Conservation (phyloP, 2,797 vertebrate genomes). For the Fistularia tabacaria region DNA sequence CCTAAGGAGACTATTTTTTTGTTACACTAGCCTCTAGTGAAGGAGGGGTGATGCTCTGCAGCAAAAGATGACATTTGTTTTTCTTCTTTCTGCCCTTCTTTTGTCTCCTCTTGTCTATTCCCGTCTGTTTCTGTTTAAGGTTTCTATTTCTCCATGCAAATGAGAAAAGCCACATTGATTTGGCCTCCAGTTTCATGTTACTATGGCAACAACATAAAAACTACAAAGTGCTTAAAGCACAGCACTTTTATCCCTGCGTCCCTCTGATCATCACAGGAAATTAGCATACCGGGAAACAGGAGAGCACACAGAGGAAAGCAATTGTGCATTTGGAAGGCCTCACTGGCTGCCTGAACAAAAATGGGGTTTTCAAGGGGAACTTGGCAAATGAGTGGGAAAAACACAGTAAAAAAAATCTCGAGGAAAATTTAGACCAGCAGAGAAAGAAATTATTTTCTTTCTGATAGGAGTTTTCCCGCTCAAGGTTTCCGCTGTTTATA, state of each 20-base stretch:
- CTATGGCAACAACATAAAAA: conserved; percentile 77
- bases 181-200: conserved; percentile 73
- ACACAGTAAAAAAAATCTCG: conserved; percentile 20
- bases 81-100: conserved; percentile 3
- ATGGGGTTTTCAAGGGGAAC: conserved; percentile 15
- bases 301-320: conserved; percentile 65
- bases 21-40: conserved; percentile 37
- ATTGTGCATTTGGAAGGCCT: conserved; percentile 69
- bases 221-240: conserved; percentile 72
- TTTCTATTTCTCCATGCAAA: conserved; percentile 71
- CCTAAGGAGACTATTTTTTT: conserved; percentile 30
- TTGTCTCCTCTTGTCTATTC: conserved; percentile 17
- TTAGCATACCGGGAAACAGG: conserved; percentile 74
- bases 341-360: conserved; percentile 62
- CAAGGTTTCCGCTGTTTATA: not conserved
- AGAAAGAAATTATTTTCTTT: conserved; percentile 1
- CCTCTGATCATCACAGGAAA: conserved; percentile 78
- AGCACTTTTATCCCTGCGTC: conserved; percentile 71
- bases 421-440: conserved; percentile 21
- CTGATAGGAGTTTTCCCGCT: conserved; percentile 6
- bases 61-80: not conserved
- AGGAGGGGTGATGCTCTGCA: conserved; percentile 37
- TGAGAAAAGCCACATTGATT: conserved; percentile 71
- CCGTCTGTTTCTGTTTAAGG: conserved; percentile 61
- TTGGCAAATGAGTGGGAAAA: conserved; percentile 35